A percentile compares a stretch with the other conserved stretches of the same genome.
Conservation (phyloP, 2,888 invertebrate genomes). For the Nomada ruficornis region DNA sequence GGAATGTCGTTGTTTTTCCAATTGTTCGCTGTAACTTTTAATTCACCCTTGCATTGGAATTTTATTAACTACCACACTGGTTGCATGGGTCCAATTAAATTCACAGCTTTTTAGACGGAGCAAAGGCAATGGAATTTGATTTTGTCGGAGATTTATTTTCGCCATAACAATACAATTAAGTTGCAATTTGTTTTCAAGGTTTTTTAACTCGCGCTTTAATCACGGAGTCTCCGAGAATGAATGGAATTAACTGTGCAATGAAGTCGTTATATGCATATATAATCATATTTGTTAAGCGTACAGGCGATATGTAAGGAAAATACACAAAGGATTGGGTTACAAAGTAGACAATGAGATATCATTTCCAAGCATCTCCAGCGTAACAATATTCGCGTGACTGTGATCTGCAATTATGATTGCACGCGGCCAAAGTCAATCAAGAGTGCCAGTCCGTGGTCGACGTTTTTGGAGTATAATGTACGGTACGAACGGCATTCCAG, state of each 20-base stretch:
- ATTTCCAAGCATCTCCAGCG: neutral
- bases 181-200: neutral
- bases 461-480: conserved; percentile 26
- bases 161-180: neutral
- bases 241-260: neutral
- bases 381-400: conserved; percentile 27
- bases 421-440: conserved; percentile 33
- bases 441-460: conserved; percentile 10
- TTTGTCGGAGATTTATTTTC: neutral
- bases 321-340: neutral
- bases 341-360: conserved; percentile 14
- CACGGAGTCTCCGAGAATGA: neutral
- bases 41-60: conserved; percentile 33
- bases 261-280: neutral
- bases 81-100: conserved; percentile 33
- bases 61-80: conserved; percentile 21
- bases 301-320: neutral
- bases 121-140: conserved; percentile 11
- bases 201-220: neutral
- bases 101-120: neutral
- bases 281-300: neutral
- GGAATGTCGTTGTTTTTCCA: conserved; percentile 9
- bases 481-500: neutral
- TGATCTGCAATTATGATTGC: conserved; percentile 15
- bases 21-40: conserved; percentile 21